Conservation (phyloP, 2,888 invertebrate species). For the Pristionchus japonicus region DNA sequence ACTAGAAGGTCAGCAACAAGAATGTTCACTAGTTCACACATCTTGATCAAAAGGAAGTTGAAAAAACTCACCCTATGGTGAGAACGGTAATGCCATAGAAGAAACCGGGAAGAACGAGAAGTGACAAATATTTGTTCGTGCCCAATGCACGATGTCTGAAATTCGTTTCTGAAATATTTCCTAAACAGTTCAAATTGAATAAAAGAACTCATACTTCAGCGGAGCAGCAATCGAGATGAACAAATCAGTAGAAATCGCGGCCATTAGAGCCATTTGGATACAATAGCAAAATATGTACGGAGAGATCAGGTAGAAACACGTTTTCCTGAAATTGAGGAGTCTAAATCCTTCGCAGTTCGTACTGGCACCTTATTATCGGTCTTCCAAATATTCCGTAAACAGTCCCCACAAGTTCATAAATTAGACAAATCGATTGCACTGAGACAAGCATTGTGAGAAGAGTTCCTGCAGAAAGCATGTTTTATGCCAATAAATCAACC, state of each 20-base stretch:
- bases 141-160: not conserved
- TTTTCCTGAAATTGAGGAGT: not conserved
- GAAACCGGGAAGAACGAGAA: not conserved
- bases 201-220: not conserved
- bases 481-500: not conserved
- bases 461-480: not conserved
- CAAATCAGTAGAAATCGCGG: slow-evolving; percentile 26
- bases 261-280: slow-evolving; percentile 25
- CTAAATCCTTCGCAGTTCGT: too few species aligned
- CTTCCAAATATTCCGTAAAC: not conserved
- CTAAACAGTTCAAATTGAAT: not conserved
- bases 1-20: not conserved
- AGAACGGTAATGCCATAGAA: not conserved
- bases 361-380: not conserved
- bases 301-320: slow-evolving; percentile 12
- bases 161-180: not conserved
- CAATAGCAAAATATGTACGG: slow-evolving; percentile 1
- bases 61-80: not conserved
- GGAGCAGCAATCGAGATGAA: slow-evolving; percentile 14
- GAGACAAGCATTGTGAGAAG: not conserved
- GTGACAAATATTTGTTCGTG: not conserved
- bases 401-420: not conserved
- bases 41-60: not conserved
- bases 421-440: not conserved
- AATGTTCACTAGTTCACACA: not conserved